These are phyloP conservation scores for Bombus huntii DNA, from an alignment of 1,140 invertebrate species.

Conservation along the genomic window DNA sequence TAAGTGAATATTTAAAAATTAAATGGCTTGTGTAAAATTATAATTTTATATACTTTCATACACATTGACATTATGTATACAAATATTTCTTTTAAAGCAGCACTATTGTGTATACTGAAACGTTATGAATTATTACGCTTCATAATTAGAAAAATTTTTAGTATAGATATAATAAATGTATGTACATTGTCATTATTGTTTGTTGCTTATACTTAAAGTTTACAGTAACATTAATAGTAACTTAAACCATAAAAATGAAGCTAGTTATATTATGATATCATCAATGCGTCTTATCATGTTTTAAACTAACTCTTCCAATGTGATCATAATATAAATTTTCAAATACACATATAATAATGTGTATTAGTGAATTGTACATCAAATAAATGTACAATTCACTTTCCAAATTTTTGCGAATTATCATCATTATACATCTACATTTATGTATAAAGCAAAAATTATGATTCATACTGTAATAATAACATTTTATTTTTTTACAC, in stretches of 20 bases:
- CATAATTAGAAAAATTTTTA: slow-evolving; percentile 23
- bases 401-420: slow-evolving; percentile 3
- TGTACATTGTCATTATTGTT: slow-evolving; percentile 39
- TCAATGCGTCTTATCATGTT: slow-evolving; percentile 15
- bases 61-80: slow-evolving; percentile 39
- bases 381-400: neutral
- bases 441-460: neutral
- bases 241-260: slow-evolving; percentile 21
- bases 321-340: slow-evolving; percentile 15
- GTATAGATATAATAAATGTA: slow-evolving; percentile 32
- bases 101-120: slow-evolving; percentile 24
- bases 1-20: slow-evolving; percentile 47
- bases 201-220: slow-evolving; percentile 43
- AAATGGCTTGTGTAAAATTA: slow-evolving; percentile 15
- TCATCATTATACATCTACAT: neutral
- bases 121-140: slow-evolving; percentile 36
- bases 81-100: slow-evolving; percentile 7
- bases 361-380: slow-evolving; percentile 17
- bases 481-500: neutral
- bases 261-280: slow-evolving; percentile 25
- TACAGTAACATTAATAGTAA: slow-evolving; percentile 21
- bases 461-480: neutral
- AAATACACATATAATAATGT: slow-evolving; percentile 17
- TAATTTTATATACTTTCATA: slow-evolving; percentile 1
- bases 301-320: slow-evolving; percentile 31